Conservation (phyloP, 2,888 invertebrate genomes). For the Phragmatobia fuliginosa region DNA sequence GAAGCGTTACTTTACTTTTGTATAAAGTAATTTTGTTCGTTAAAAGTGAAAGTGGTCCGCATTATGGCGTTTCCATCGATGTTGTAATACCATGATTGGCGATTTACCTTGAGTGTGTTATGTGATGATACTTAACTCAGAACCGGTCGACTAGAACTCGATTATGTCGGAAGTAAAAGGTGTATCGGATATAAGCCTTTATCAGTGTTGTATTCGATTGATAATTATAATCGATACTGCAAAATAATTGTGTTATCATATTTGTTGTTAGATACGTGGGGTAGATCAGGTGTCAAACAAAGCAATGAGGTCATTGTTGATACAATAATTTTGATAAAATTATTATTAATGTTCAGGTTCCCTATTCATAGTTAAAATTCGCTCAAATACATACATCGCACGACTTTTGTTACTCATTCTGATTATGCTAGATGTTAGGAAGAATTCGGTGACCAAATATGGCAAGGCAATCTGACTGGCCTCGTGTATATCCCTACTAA, state of each 20-base stretch:
- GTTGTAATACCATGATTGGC: slow-evolving; percentile 62
- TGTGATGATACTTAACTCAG: slow-evolving; percentile 71
- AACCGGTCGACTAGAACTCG: slow-evolving; percentile 58
- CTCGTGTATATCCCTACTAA: not conserved
- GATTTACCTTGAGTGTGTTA: slow-evolving; percentile 66
- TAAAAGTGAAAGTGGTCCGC: slow-evolving; percentile 45
- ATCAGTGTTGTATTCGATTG: not conserved
- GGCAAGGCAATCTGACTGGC: not conserved
- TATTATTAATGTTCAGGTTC: not conserved
- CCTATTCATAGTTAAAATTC: not conserved
- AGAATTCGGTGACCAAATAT: not conserved
- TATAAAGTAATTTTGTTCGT: slow-evolving; percentile 39
- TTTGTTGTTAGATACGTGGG: not conserved
- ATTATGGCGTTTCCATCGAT: slow-evolving; percentile 51
- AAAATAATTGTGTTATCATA: not conserved
- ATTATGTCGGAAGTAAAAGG: slow-evolving; percentile 50
- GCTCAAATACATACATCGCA: not conserved
- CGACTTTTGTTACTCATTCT: not conserved
- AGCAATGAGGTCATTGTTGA: not conserved
- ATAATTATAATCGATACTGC: not conserved
- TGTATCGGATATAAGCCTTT: slow-evolving; percentile 7
- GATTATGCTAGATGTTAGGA: not conserved
- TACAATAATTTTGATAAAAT: not conserved
- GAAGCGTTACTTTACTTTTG: slow-evolving; percentile 34
- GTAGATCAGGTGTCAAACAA: not conserved